phyloP scores from a whole-genome alignment of 2,888 invertebrate genomes.

The Kuschelorhynchus macadamiae region DNA sequence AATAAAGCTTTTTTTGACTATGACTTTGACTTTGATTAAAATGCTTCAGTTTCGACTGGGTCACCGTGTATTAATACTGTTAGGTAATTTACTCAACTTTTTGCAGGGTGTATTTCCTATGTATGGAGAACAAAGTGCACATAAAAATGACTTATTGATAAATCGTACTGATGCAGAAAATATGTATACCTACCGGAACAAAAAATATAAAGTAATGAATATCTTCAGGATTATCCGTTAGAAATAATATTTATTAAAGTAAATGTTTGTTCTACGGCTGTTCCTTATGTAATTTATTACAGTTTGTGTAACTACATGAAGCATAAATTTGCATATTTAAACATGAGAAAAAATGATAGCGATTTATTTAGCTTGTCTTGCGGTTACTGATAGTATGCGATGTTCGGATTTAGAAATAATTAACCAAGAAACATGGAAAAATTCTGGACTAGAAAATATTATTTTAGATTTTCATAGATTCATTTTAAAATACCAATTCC shows the following conservation, averaged over 20 bases:
- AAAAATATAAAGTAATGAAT: not conserved
- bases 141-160: not conserved
- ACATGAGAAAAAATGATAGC: not conserved
- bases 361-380: not conserved
- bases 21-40: too few relatives aligned
- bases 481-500: too few relatives aligned
- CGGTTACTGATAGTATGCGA: too few relatives aligned
- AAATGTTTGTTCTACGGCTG: conserved; percentile 30
- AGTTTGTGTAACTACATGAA: conserved; percentile 18
- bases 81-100: not conserved
- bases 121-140: not conserved
- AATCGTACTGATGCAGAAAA: not conserved
- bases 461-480: too few relatives aligned
- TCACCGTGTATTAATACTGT: too few relatives aligned
- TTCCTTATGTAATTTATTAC: conserved; percentile 17
- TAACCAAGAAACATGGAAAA: too few relatives aligned
- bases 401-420: too few relatives aligned
- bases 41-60: too few relatives aligned
- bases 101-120: not conserved
- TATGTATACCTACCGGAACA: not conserved
- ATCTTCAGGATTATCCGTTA: not conserved
- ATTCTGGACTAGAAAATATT: too few relatives aligned
- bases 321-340: conserved; percentile 35
- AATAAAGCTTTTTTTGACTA: too few relatives aligned
- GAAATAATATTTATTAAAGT: conserved; percentile 25